Evolutionary conservation across 2,888 invertebrate species (phyloP), one percentile per base, ranked within the genome.

Genomic region (Rotaria sp.): DNA sequence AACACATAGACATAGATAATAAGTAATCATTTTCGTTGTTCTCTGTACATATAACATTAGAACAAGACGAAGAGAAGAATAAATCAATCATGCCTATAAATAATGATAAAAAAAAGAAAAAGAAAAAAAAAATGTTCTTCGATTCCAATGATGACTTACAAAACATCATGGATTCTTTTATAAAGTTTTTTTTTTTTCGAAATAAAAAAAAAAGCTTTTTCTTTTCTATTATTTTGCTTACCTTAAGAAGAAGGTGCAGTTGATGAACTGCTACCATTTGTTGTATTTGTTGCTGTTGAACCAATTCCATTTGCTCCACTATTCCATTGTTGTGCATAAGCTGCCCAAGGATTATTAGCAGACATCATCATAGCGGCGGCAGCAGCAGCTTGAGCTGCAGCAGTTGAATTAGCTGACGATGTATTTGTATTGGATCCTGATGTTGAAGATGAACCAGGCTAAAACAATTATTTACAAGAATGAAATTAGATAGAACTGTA

Each of bases 261-360:
- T 67, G 67, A 35, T 67, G 67, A 67, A 35, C 21, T 67, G 30
- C 21, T 67, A 35, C 67, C 67, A 38, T 67, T 67, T 0, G 55
- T 55, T 7, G 55, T 55, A 55, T 55, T 55, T 18, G 67, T 18
- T 7, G 67, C 18, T 35, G 67, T 30, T 67, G 67, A 18, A 38
- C 35, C 67, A 35, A 35, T 21, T 1, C 67, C 67, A 67, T 67
- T 67, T 67, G 67, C 35, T 38, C 57, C 30, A 59, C 15, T 30
- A 59, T 30, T 59, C 57, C n/a, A 85, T 57, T 85, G 85, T 57
- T 85, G 85, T 57, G 84, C 67, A 84, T 84, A 86, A n/a, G 84
- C 74, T 67, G 67, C 84, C 26, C 35, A 52, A 26, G 80, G 55
- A 57, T 80, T 59, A 30, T 35, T 50, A 2, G 85, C 45, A 2